Conservation (phyloP, 1,140 invertebrate species). For the Venturia canescens region DNA sequence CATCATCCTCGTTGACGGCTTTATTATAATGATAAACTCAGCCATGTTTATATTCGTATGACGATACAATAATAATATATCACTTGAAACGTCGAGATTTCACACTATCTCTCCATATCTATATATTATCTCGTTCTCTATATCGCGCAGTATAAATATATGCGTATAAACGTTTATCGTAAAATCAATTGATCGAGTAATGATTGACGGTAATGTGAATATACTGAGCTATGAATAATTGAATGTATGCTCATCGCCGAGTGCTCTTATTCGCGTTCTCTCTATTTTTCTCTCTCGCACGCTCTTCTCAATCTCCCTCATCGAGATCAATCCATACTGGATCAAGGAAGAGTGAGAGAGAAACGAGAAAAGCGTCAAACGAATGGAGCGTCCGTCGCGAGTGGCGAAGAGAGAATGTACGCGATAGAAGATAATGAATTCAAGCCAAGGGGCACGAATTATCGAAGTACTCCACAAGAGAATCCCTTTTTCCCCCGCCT, state of each 20-base stretch:
- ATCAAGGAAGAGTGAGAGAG: not conserved
- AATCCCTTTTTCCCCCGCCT: not conserved
- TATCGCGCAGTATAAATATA: not conserved
- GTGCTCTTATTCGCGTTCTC: constrained; percentile 5
- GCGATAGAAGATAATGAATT: constrained; percentile 48
- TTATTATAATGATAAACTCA: constrained; percentile 28
- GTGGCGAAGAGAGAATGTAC: constrained; percentile 15
- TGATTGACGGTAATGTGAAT: constrained; percentile 31
- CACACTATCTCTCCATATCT: no score
- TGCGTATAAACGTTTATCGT: not conserved
- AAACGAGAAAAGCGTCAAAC: constrained; percentile 3
- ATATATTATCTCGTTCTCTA: no score
- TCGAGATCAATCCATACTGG: not conserved
- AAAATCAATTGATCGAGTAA: constrained; percentile 27
- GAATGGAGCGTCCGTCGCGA: not conserved
- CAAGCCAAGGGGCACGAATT: constrained; percentile 50
- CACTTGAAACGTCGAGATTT: not conserved
- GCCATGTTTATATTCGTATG: constrained; percentile 21
- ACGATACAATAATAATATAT: constrained; percentile 10
- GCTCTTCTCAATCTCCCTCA: constrained; percentile 19
- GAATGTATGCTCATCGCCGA: constrained; percentile 11
- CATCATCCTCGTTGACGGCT: constrained; percentile 30
- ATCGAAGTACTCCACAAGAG: constrained; percentile 44
- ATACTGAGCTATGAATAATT: constrained; percentile 14
- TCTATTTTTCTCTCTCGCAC: constrained; percentile 21